These are phyloP conservation scores for Spinus pinus DNA, from an alignment of 2,797 vertebrate genomes.

Conservation along the genomic window DNA sequence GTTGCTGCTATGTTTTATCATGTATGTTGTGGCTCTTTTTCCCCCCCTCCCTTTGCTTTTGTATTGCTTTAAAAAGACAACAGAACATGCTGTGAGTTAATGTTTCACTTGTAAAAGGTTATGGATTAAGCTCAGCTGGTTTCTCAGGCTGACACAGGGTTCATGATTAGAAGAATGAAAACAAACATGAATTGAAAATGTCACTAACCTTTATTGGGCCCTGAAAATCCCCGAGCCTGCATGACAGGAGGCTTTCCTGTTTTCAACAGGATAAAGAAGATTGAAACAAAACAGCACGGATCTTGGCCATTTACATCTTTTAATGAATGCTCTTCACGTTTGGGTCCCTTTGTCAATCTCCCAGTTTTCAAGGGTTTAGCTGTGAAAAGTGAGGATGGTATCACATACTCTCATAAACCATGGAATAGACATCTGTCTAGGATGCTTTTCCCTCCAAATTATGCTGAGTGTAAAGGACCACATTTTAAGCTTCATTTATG, in stretches of 20 bases:
- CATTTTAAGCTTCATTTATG: slow-evolving; percentile 56
- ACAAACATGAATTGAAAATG: slow-evolving; percentile 78
- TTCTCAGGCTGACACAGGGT: slow-evolving; percentile 68
- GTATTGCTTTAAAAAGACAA: slow-evolving; percentile 71
- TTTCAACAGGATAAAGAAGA: slow-evolving; percentile 74
- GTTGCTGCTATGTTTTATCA: slow-evolving; percentile 42
- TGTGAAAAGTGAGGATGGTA: slow-evolving; percentile 71
- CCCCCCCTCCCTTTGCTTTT: slow-evolving; percentile 49
- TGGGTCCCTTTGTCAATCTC: slow-evolving; percentile 70
- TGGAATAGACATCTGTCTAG: slow-evolving; percentile 69
- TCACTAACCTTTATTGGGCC: slow-evolving; percentile 73
- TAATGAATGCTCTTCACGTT: slow-evolving; percentile 77
- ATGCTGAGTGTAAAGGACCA: slow-evolving; percentile 48
- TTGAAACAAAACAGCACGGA: slow-evolving; percentile 72
- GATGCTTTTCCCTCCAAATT: slow-evolving; percentile 67
- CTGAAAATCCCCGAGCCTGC: slow-evolving; percentile 71
- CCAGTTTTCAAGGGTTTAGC: slow-evolving; percentile 74
- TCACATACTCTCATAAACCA: slow-evolving; percentile 69
- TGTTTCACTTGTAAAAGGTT: slow-evolving; percentile 76
- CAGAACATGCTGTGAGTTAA: slow-evolving; percentile 69
- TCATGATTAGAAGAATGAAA: slow-evolving; percentile 78
- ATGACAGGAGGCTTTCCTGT: slow-evolving; percentile 75
- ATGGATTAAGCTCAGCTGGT: slow-evolving; percentile 76
- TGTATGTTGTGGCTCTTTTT: slow-evolving; percentile 42
- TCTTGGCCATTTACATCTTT: slow-evolving; percentile 75